A percentile compares a stretch with the other conserved stretches of the same genome.
Conservation (phyloP, 2,113 vertebrate genomes). For the Phylloscopus trochiloides region DNA sequence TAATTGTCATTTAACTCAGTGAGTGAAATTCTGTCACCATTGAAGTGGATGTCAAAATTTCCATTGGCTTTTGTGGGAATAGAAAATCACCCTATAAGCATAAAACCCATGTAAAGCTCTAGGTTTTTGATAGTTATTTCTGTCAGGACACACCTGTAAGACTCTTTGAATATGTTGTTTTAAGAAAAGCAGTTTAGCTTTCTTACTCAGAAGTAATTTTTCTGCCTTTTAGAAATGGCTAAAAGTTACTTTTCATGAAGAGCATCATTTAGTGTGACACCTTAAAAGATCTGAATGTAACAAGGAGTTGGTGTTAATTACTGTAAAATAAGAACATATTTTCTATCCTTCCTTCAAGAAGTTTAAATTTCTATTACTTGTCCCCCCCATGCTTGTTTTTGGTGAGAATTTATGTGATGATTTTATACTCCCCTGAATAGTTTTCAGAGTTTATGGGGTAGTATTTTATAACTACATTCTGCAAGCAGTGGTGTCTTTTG, state of each 20-base stretch:
- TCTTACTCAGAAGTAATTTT: neutral
- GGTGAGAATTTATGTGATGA: neutral
- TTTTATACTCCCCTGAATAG: constrained; percentile 25
- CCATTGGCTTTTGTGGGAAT: neutral
- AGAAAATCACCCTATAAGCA: neutral
- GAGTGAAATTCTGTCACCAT: constrained; percentile 9
- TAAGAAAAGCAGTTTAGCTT: neutral
- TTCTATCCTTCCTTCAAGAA: neutral
- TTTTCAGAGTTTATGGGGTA: constrained; percentile 39
- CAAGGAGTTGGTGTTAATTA: neutral
- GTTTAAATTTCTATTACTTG: neutral
- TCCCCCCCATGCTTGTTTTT: neutral
- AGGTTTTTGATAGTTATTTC: constrained; percentile 5
- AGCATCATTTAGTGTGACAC: neutral
- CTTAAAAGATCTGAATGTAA: constrained; percentile 9
- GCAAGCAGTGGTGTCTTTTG: constrained; percentile 6
- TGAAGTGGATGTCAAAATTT: constrained; percentile 25
- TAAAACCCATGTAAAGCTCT: neutral
- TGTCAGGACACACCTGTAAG: neutral
- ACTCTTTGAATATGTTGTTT: neutral
- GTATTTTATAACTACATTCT: constrained; percentile 34
- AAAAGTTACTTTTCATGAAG: neutral
- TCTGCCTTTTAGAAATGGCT: neutral
- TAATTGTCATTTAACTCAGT: constrained; percentile 20
- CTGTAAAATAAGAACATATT: neutral